These are phyloP conservation scores for Semaprochilodus insignis DNA, from an alignment of 2,797 vertebrate genomes.

Conservation along the genomic window DNA sequence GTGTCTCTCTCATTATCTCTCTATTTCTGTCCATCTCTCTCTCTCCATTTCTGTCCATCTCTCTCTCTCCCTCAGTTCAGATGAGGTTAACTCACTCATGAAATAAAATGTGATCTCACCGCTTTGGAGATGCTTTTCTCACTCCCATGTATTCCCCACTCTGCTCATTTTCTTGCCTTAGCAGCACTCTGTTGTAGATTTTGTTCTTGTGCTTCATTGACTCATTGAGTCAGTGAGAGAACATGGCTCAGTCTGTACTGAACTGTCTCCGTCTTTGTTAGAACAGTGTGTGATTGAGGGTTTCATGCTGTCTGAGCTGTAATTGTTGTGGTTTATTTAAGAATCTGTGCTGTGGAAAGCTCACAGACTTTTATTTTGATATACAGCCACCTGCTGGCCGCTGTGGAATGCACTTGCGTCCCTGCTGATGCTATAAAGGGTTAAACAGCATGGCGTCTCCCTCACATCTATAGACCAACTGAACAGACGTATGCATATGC, in stretches of 20 bases:
- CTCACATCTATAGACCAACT: not conserved
- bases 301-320: slow-evolving; percentile 17
- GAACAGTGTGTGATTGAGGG: slow-evolving; percentile 17
- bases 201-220: not conserved
- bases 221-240: not conserved
- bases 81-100: slow-evolving; percentile 31
- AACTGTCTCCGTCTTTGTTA: not conserved
- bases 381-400: slow-evolving; percentile 47
- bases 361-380: slow-evolving; percentile 43
- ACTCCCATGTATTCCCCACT: not conserved
- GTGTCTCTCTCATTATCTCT: not conserved
- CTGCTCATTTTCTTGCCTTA: slow-evolving; percentile 4
- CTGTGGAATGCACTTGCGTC: slow-evolving; percentile 22
- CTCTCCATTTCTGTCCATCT: slow-evolving; percentile 1
- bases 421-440: not conserved
- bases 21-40: slow-evolving; percentile 22
- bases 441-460: slow-evolving; percentile 18
- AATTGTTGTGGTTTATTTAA: slow-evolving; percentile 28
- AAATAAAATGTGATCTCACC: not conserved
- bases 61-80: slow-evolving; percentile 41
- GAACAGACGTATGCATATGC: not conserved
- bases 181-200: not conserved
- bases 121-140: not conserved
- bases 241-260: not conserved
- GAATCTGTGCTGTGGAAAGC: slow-evolving; percentile 12